These are phyloP conservation scores for Syndactyla subalaris DNA, from an alignment of 2,797 vertebrate species.

Conservation along the genomic window DNA sequence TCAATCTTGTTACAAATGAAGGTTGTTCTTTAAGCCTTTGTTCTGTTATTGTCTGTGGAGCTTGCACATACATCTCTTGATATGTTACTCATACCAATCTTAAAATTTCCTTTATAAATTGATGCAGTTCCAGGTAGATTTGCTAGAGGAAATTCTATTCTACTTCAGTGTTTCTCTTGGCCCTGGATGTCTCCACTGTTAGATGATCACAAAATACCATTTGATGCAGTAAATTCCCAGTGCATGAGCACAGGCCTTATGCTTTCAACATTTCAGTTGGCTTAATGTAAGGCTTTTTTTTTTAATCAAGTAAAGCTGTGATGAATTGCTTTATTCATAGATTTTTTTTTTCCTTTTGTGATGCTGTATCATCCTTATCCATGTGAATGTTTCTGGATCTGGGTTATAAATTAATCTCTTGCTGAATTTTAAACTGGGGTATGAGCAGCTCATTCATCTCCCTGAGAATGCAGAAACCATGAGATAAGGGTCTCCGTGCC, in stretches of 20 bases:
- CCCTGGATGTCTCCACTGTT: neutral
- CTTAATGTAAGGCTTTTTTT: neutral
- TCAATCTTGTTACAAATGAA: neutral
- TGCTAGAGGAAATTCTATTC: neutral
- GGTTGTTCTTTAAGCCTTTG: neutral
- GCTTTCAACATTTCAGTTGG: neutral
- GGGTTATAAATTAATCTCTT: neutral
- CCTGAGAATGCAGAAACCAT: neutral
- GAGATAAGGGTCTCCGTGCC: neutral
- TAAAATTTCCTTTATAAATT: neutral
- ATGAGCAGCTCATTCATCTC: neutral
- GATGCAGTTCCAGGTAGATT: neutral
- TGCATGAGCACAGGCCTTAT: neutral
- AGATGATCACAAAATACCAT: neutral
- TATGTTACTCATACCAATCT: neutral
- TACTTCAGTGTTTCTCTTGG: neutral
- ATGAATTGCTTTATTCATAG: neutral
- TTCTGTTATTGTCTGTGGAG: neutral
- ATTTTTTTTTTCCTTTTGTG: neutral
- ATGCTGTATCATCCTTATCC: neutral
- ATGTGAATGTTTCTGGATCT: neutral
- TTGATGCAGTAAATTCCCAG: neutral
- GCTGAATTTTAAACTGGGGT: neutral
- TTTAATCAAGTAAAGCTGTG: neutral
- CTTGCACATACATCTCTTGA: neutral